Evolutionary conservation across 2,797 vertebrate genomes (phyloP).

Genomic region (Chrosomus eos): DNA sequence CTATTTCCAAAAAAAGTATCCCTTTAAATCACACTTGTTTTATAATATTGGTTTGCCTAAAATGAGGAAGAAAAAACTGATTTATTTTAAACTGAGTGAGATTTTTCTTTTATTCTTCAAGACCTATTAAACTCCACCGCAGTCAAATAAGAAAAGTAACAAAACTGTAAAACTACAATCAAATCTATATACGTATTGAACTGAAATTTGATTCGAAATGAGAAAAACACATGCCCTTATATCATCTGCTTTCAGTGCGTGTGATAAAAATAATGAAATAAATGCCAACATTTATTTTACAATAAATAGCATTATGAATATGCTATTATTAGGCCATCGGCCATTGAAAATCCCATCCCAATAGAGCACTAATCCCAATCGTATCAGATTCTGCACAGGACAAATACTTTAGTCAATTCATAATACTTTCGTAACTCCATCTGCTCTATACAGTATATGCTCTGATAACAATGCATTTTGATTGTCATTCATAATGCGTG

Average conservation of each 20-base stretch:
- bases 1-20: too few relatives aligned
- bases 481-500: background rate
- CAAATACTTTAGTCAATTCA: background rate
- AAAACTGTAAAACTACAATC: too few relatives aligned
- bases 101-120: too few relatives aligned
- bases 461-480: background rate
- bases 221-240: background rate
- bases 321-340: background rate
- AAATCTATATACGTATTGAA: too few relatives aligned
- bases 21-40: too few relatives aligned
- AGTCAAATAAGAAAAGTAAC: too few relatives aligned
- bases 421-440: background rate
- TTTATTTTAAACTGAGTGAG: too few relatives aligned
- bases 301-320: background rate
- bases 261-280: background rate
- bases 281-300: background rate
- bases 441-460: background rate
- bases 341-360: background rate
- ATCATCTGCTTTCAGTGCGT: background rate
- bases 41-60: too few relatives aligned
- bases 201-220: too few relatives aligned
- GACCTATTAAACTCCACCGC: too few relatives aligned
- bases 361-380: background rate
- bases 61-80: too few relatives aligned
- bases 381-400: background rate